Base-by-base conservation (phyloP, 30 jellyfish, hydroid and myxozoan species). In the Chrysaora quinquecirrha region DNA sequence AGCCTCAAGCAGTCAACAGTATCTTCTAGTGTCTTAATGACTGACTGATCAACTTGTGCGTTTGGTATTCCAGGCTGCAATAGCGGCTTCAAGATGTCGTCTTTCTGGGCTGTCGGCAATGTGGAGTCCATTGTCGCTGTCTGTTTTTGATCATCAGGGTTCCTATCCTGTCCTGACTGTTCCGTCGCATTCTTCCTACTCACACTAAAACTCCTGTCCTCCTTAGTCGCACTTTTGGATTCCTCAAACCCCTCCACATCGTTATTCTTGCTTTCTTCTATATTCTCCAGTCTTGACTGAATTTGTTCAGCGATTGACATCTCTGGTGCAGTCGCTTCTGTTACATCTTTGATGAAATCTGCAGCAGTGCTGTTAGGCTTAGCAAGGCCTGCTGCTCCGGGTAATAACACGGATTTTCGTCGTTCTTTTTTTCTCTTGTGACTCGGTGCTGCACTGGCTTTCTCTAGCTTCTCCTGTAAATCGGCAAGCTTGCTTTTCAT, bases 341-440 rank as follows among this genome's bases (percentile, higher is more conserved):
- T 32, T 29, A 28, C 30, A 22, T 64, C 30, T 68, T 75, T 48
- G 14, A 48, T 24, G 11, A 7, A 32, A 16, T 78, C 89, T 14
- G 63, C 72, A 35, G 31, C 87, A 1, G 56, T 23, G 46, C 80
- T 67, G 54, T 70, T 75, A n/a, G 83, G 71, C 47, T 49, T 65
- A 3, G 96, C 87, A 0, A 67, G 62, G 16, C 85, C 88, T 25
- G 33, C 86, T 4, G 54, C 87, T 16, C 82, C 49, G 16, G 93
- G 96, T 31, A 75, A 6, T 46, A 68, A 23, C 16, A 1, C 32
- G 16, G 94, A 75, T 25, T 49, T 72, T 28, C 80, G 31, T 27
- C 80, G 69, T 38, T 66, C 83, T 76, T 76, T 25, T 48, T 30
- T 22, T 20, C 48, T 71, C 20, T 34, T 30, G 62, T 27, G 80